Base-by-base conservation (phyloP, 1,140 invertebrate species). In the Papilio machaon region DNA sequence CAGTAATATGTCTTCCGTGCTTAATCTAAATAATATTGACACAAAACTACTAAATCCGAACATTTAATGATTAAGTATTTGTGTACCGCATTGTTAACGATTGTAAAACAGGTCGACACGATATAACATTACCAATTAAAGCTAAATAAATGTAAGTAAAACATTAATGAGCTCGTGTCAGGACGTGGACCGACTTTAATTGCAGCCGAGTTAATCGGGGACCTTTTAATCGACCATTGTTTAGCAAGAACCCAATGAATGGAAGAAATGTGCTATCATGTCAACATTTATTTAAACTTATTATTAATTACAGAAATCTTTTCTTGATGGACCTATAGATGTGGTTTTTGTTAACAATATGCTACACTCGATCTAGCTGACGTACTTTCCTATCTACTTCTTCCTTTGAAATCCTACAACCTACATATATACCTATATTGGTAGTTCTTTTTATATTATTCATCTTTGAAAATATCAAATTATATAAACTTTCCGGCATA, bases 61-160 rank as follows among this genome's bases (percentile, higher is more conserved):
- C 64, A 70, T 70, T 70, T 23, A 9, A 11, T 13, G 19, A 54
- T 47, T 77, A 47, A 35, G 49, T 58, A 52, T 70, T 47, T 80
- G 78, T 30, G 74, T 76, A 49, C 46, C 74, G 19, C 74, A 76
- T 47, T 30, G 74, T 30, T 49, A 47, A 77, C 75, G 47, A 38
- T 54, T 78, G 75, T 78, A n/a, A 38, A 78, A 58, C 75, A 52
- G 77, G 35, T 64, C 30, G 60, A 64, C 77, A 79, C 43, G 77
- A 79, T 78, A 78, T 78, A 78, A 78, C 77, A 79, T 60, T 60
- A 78, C 77, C 77, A 79, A 79, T 79, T 79, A 79, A 46, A 79
- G 77, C 17, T 64, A 43, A 64, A 64, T 79, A 79, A 35, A 67
- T 17, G 54, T 79, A 64, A 79, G 77, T 79, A 79, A 79, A 79